Evolutionary conservation across 2,888 invertebrate genomes (phyloP), one percentile per base, ranked within the genome.

Genomic region (Clepsis dumicolana): DNA sequence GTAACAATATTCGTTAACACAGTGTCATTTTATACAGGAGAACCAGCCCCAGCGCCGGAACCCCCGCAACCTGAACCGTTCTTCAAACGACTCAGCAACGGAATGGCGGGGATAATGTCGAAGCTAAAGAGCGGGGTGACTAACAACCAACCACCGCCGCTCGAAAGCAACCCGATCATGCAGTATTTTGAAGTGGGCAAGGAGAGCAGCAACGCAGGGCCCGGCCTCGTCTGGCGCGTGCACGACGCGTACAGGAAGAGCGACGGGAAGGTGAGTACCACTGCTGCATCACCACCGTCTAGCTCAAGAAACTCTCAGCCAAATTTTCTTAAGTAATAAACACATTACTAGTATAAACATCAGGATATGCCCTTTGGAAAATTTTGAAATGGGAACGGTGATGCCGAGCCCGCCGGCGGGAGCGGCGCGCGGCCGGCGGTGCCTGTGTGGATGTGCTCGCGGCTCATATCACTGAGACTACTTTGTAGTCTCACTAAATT

Each of bases 211-310:
- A 96, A 96, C 69, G 97, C 96, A 1, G 99, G 99, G 0, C 98
- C 98, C 0, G 98, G 98, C 79, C 94, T 97, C 74, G 96, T 97
- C 56, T 99, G 99, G 99, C 96, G 96, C 81, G 97, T 99, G 73
- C 97, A 97, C 86, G 98, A 98, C 77, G 98, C 97, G 0, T 96
- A 96, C 81, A 94, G 98, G 77, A 98, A 98, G 88, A 96, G 95
- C 73, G 98, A 99, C 81, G 97, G 97, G 77, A 97, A 97, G 97
- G 99, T 98, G 87, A 94, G 95, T 82, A 27, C 16, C 44, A 44
- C 8, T n/a, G n/a, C n/a, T n/a, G n/a, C n/a, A n/a, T n/a, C n/a
- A n/a, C n/a, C n/a, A n/a, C n/a, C n/a, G n/a, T n/a, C n/a, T n/a
- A n/a, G n/a, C n/a, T n/a, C n/a, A n/a, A n/a, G n/a, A n/a, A 29